These are phyloP conservation scores for Porites cylindrica DNA, from an alignment of 92 coral and sea anemone genomes.

Conservation along the genomic window DNA sequence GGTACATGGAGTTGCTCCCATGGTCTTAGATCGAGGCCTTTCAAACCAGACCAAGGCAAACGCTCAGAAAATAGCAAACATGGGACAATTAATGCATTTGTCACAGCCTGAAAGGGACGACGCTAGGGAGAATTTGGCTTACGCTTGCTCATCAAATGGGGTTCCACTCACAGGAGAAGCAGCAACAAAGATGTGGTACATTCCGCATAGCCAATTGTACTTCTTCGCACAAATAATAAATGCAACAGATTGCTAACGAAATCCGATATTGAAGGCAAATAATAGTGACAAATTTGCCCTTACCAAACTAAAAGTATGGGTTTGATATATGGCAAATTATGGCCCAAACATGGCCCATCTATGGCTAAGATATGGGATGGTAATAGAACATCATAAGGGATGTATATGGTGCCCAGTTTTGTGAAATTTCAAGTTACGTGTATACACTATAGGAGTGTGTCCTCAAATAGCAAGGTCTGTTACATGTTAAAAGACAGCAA, in stretches of 20 bases:
- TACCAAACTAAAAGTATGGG: too few species aligned
- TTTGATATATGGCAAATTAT: conserved; percentile 20
- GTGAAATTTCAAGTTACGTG: conserved; percentile 23
- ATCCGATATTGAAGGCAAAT: too few species aligned
- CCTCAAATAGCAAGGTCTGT: too few species aligned
- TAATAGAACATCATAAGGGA: not conserved
- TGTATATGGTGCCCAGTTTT: conserved; percentile 22
- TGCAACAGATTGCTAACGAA: too few species aligned
- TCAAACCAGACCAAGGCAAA: conserved; percentile 77
- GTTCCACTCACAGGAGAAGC: conserved; percentile 74
- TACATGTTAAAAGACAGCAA: too few species aligned
- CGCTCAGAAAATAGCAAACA: conserved; percentile 78
- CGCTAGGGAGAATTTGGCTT: conserved; percentile 86
- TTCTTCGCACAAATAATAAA: too few species aligned
- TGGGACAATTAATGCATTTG: conserved; percentile 75
- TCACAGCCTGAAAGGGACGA: conserved; percentile 67
- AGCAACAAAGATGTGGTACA: conserved; percentile 83
- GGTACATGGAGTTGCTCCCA: conserved; percentile 71
- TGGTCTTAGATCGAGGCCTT: conserved; percentile 68
- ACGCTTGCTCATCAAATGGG: conserved; percentile 75
- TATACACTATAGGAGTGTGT: too few species aligned
- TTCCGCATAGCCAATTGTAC: too few species aligned
- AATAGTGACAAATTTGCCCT: too few species aligned
- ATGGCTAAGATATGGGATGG: conserved; percentile 20
- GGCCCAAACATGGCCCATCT: conserved; percentile 12